These are phyloP conservation scores for Pterocles orientalis DNA, from an alignment of 2,113 vertebrate genomes.

Conservation along the genomic window DNA sequence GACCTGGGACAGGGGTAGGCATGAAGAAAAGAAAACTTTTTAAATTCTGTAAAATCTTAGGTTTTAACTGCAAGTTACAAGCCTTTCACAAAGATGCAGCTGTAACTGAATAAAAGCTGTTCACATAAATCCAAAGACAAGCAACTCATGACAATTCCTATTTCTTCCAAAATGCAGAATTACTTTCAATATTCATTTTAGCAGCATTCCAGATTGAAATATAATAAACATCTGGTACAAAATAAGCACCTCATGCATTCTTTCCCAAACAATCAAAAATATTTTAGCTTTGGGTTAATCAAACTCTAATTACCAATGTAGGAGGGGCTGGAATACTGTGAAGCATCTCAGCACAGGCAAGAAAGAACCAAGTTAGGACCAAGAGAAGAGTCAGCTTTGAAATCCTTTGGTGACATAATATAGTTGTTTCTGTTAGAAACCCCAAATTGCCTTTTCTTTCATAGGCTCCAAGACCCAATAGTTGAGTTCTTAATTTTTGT, in stretches of 20 bases:
- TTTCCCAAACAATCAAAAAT: neutral
- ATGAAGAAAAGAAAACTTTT: neutral
- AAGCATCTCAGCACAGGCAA: neutral
- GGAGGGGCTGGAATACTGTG: neutral
- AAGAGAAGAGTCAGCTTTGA: neutral
- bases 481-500: conserved; percentile 8
- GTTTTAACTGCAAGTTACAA: neutral
- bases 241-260: neutral
- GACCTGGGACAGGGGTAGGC: neutral
- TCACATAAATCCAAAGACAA: neutral
- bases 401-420: neutral
- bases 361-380: neutral
- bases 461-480: neutral
- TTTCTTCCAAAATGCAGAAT: neutral
- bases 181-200: neutral
- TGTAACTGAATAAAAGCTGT: neutral
- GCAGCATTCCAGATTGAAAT: neutral
- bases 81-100: neutral
- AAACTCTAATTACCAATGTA: neutral
- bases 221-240: neutral
- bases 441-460: neutral
- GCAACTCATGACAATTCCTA: neutral
- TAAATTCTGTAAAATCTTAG: neutral
- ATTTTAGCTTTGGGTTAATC: neutral
- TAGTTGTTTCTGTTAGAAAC: neutral